These are phyloP conservation scores for Hyperoodon ampullatus DNA, from an alignment of 2,113 vertebrate species.

Conservation along the genomic window DNA sequence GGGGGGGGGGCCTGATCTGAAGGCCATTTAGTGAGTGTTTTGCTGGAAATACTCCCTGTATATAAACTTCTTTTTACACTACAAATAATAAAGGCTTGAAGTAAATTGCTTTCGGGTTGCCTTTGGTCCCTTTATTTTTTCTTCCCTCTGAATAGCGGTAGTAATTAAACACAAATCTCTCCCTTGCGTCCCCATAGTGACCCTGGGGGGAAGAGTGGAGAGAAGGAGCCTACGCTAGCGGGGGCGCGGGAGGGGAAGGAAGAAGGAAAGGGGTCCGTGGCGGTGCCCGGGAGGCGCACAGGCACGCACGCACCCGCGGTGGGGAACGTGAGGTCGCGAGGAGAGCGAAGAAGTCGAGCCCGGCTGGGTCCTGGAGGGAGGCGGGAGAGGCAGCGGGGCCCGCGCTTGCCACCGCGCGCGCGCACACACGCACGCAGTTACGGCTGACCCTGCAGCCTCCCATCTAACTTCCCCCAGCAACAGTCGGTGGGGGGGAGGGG, in stretches of 20 bases:
- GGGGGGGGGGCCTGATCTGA: background rate
- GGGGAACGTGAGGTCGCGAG: background rate
- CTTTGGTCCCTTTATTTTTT: conserved; percentile 42
- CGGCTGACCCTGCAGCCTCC: background rate
- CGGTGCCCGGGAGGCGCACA: background rate
- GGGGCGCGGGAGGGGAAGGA: background rate
- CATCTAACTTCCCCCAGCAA: background rate
- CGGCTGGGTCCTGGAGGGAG: background rate
- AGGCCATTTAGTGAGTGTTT: background rate
- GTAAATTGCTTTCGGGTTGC: conserved; percentile 70
- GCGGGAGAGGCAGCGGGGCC: background rate
- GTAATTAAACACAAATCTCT: conserved; percentile 14
- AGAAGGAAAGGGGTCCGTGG: background rate
- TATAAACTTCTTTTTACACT: conserved; percentile 80
- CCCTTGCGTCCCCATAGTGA: conserved; percentile 27
- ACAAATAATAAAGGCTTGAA: conserved; percentile 83
- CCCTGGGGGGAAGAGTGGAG: background rate
- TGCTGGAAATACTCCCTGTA: conserved; percentile 63
- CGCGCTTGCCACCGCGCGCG: background rate
- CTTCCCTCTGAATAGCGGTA: background rate
- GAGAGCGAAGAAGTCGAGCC: background rate
- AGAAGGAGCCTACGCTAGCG: background rate
- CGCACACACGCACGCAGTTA: background rate
- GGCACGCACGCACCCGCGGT: background rate
- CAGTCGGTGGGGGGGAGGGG: rapidly evolving